Evolutionary conservation across 2,113 vertebrate genomes (phyloP), one percentile per base, ranked within the genome.

Genomic region (Anhinga anhinga): DNA sequence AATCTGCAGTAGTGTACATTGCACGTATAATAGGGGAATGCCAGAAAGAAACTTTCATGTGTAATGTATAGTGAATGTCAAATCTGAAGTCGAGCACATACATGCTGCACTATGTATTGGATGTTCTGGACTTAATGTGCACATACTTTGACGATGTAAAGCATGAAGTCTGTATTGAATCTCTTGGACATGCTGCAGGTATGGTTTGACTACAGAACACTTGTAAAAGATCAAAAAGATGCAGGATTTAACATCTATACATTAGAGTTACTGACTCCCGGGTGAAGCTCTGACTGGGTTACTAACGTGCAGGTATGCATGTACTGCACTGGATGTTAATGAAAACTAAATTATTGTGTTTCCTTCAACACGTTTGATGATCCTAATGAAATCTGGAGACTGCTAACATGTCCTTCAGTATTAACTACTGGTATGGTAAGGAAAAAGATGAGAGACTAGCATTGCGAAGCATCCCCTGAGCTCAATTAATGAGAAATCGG

Each of bases 41-140:
- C 8, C 44, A 59, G 66, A 47, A 76, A n/a, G 38, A 74, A 56
- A 9, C 11, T 16, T 62, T n/a, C 38, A 19, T 30, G 47, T 73
- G 8, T 5, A 11, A 73, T 7, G 12, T 29, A 13, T 11, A 23
- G 6, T 8, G 23, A 40, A 30, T 0, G 2, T 27, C 65, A 36
- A 30, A 62, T 38, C 53, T 23, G 34, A 26, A 38, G 45, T 11
- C 1, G 1, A 45, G 29, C 12, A 20, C 34, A 2, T 5, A 2
- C 3, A 0, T 71, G 18, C 74, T 52, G 52, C 10, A 1, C n/a
- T 13, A 4, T 6, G 15, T 30, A 15, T 5, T 52, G 19, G 8
- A 4, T 25, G 4, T 40, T 44, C 67, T 73, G 49, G 30, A 6
- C 27, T 52, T 47, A 38, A 23, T 7, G 4, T 15, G 2, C 15